Conservation (phyloP, 2,113 vertebrate species). For the Nibea albiflora region DNA sequence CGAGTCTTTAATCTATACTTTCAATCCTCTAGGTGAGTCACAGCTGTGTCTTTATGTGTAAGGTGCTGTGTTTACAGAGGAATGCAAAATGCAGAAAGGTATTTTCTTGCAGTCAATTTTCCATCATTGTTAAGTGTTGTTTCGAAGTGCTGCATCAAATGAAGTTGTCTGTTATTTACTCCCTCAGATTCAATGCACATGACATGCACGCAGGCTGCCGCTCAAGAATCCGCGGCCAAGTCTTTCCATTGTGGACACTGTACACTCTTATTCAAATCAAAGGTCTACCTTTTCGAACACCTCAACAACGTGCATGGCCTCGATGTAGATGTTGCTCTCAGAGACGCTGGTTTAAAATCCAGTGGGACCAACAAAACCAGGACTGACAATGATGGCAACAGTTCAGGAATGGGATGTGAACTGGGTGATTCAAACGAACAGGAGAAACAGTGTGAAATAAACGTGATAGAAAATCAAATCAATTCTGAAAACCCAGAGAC, state of each 20-base stretch:
- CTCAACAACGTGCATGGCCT: slow-evolving; percentile 87
- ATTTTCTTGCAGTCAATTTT: background rate
- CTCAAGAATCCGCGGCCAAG: slow-evolving; percentile 81
- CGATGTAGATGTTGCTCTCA: slow-evolving; percentile 68
- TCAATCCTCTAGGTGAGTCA: slow-evolving; percentile 20
- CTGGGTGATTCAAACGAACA: slow-evolving; percentile 85
- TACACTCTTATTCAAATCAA: slow-evolving; percentile 89
- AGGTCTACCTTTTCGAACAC: slow-evolving; percentile 91
- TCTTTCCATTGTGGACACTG: slow-evolving; percentile 90
- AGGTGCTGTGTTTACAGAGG: slow-evolving; percentile 2
- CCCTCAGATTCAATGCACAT: slow-evolving; percentile 82
- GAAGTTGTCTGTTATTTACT: background rate
- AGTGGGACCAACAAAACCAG: slow-evolving; percentile 72
- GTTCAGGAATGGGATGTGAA: slow-evolving; percentile 58
- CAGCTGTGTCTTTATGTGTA: background rate
- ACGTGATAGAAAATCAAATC: background rate
- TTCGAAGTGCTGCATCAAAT: background rate
- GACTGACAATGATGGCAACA: slow-evolving; percentile 67
- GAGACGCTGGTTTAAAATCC: slow-evolving; percentile 78
- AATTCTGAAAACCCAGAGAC: background rate
- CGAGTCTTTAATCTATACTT: background rate
- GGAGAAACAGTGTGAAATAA: slow-evolving; percentile 86
- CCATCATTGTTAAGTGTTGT: background rate
- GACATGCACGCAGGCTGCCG: slow-evolving; percentile 81
- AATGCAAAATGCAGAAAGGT: slow-evolving; percentile 66